Evolutionary conservation across 2,888 invertebrate genomes (phyloP).

Genomic region (Chrysopilus asiliformis): DNA sequence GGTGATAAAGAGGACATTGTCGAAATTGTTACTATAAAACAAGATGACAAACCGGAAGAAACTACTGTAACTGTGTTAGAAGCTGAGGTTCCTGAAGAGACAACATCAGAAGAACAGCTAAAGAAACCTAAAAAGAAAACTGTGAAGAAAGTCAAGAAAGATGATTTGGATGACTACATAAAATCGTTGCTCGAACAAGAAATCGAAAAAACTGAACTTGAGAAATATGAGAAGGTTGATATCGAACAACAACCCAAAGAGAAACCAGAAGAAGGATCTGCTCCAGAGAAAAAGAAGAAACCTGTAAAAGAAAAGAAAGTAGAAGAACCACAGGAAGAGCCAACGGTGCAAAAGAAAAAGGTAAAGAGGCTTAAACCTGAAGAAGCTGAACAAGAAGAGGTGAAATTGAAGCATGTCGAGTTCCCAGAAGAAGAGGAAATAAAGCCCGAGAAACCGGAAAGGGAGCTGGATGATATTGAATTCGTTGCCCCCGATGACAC

Average conservation of each 20-base stretch:
- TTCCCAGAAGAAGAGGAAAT: constrained; percentile 9
- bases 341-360: constrained; percentile 17
- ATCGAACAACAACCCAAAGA: constrained; percentile 8
- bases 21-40: constrained; percentile 28
- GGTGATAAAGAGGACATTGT: constrained; percentile 23
- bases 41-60: no score
- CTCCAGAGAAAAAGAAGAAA: background rate
- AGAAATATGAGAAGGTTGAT: constrained; percentile 35
- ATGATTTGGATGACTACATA: constrained; percentile 32
- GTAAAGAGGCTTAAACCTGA: constrained; percentile 4
- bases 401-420: no score
- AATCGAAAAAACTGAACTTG: constrained; percentile 33
- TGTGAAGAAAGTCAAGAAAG: constrained; percentile 30
- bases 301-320: constrained; percentile 8
- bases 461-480: constrained; percentile 18
- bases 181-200: constrained; percentile 32
- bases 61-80: no score
- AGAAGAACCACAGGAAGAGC: constrained; percentile 21
- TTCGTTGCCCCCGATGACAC: constrained; percentile 6
- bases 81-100: no score
- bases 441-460: constrained; percentile 24
- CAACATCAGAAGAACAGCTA: constrained; percentile 20
- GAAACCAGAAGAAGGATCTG: background rate
- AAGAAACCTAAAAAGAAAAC: constrained; percentile 25
- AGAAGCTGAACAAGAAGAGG: constrained; percentile 23